Conservation (phyloP, 2,888 invertebrate genomes). For the Panopea generosa region DNA sequence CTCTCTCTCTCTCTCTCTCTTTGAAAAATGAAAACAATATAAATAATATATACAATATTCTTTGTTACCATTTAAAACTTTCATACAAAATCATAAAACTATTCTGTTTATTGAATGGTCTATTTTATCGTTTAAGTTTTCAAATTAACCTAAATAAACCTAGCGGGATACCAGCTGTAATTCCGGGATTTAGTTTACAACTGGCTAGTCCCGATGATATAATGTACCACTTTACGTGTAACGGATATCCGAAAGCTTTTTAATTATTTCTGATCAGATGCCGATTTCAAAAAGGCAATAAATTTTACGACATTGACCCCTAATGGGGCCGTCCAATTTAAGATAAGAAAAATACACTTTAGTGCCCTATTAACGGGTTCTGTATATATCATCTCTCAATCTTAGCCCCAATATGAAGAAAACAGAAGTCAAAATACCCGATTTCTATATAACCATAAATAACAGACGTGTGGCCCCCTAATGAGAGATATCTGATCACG, state of each 20-base stretch:
- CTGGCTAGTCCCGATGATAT: not conserved
- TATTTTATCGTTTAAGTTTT: no score
- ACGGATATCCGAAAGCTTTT: constrained; percentile 31
- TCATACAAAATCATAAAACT: no score
- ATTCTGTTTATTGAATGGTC: no score
- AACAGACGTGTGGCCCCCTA: constrained; percentile 24
- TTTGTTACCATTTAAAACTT: no score
- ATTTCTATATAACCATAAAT: constrained; percentile 35
- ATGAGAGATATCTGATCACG: constrained; percentile 25
- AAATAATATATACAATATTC: no score
- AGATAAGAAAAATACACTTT: constrained; percentile 35
- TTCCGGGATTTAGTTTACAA: no score
- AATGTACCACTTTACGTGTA: constrained; percentile 27
- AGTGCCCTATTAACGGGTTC: constrained; percentile 37
- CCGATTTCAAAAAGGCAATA: constrained; percentile 39
- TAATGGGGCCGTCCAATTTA: constrained; percentile 21
- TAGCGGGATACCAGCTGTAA: no score
- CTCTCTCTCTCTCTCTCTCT: no score
- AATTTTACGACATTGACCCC: constrained; percentile 45
- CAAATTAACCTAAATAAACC: no score
- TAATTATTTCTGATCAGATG: constrained; percentile 27
- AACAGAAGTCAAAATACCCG: not conserved
- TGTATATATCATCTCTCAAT: constrained; percentile 7
- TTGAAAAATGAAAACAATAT: no score
- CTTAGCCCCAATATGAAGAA: not conserved